A percentile compares a stretch with the other conserved stretches of the same genome.
Conservation (phyloP, 1,140 invertebrate genomes). For the Polyergus mexicanus region DNA sequence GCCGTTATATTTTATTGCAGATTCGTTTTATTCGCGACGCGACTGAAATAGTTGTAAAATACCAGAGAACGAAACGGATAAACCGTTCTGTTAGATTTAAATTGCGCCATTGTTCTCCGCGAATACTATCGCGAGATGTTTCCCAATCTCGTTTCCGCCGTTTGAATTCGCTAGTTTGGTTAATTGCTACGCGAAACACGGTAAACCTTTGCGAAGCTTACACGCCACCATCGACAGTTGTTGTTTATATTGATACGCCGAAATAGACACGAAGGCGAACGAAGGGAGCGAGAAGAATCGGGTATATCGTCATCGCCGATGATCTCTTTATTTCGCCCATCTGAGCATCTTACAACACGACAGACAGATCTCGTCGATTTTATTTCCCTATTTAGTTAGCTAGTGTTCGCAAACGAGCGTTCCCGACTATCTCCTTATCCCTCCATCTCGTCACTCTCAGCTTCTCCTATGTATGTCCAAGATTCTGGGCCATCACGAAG, state of each 20-base stretch:
- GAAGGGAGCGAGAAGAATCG: slow-evolving; percentile 21
- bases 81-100: background rate
- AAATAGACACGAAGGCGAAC: background rate
- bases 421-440: slow-evolving; percentile 34
- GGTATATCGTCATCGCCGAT: background rate
- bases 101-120: background rate
- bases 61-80: background rate
- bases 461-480: slow-evolving; percentile 65
- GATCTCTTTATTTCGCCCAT: background rate
- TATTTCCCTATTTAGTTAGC: slow-evolving; percentile 16
- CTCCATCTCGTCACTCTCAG: slow-evolving; percentile 62
- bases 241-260: background rate
- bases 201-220: background rate
- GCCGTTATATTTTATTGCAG: background rate
- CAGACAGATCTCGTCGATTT: background rate
- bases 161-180: background rate
- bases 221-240: background rate
- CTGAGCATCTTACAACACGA: background rate
- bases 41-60: slow-evolving; percentile 2
- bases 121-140: background rate
- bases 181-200: slow-evolving; percentile 12
- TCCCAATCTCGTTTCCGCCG: background rate
- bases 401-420: slow-evolving; percentile 14
- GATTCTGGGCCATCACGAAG: slow-evolving; percentile 96
- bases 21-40: background rate